phyloP scores from a whole-genome alignment of 2,888 invertebrate species.

The Dysmachus trigonus region DNA sequence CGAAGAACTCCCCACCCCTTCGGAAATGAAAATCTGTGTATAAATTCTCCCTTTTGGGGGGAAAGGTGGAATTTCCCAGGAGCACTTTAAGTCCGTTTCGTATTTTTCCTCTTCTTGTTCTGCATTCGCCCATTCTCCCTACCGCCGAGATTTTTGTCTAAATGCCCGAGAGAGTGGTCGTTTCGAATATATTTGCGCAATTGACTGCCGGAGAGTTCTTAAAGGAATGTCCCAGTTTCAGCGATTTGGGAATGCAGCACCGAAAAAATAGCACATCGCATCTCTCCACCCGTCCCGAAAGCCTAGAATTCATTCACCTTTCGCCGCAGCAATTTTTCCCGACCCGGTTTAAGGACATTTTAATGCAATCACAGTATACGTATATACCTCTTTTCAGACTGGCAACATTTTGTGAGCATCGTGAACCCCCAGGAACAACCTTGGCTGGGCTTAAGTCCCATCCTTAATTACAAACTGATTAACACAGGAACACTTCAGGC shows the following conservation, averaged over 20 bases:
- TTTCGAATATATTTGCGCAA: not conserved
- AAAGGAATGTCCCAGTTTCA: not conserved
- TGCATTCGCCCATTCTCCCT: not conserved
- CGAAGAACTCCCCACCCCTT: not conserved
- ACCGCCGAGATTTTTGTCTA: not conserved
- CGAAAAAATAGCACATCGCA: not conserved
- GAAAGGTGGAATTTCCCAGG: not conserved
- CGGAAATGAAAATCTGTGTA: not conserved
- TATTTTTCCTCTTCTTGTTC: not conserved
- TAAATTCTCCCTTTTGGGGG: not conserved
- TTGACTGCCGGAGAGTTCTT: not conserved
- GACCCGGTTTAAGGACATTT: not conserved
- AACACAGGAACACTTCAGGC: slow-evolving; percentile 4
- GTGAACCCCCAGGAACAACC: not conserved
- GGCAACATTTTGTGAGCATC: not conserved
- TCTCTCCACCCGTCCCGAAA: not conserved
- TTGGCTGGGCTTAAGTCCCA: slow-evolving; percentile 5
- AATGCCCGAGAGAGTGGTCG: not conserved
- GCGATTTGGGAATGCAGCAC: not conserved
- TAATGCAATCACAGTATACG: not conserved
- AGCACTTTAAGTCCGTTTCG: not conserved
- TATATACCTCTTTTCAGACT: not conserved
- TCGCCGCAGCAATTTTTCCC: not conserved
- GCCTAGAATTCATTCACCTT: not conserved
- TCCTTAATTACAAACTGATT: slow-evolving; percentile 26